Conservation (phyloP, 2,888 invertebrate genomes). For the Chorisops tibialis region DNA sequence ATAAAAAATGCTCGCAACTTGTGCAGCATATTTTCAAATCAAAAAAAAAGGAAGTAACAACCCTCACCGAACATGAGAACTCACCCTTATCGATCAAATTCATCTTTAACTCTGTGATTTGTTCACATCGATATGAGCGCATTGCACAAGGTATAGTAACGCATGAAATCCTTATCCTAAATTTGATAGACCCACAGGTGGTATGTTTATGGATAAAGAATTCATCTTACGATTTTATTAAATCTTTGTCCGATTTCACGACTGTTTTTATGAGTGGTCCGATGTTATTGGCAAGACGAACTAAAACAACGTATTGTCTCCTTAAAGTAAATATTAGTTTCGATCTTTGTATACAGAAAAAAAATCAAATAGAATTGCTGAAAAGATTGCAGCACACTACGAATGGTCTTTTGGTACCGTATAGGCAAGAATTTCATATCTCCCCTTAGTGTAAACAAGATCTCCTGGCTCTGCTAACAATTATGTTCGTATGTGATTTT, state of each 20-base stretch:
- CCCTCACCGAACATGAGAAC: conserved; percentile 16
- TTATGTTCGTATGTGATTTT: neutral
- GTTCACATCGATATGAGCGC: neutral
- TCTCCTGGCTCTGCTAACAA: conserved; percentile 16
- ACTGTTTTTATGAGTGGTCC: neutral
- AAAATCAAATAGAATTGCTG: conserved; percentile 13
- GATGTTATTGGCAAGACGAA: neutral
- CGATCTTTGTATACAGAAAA: conserved; percentile 11
- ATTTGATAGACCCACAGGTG: conserved; percentile 8
- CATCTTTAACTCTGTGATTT: conserved; percentile 3
- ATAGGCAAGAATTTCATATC: conserved; percentile 18
- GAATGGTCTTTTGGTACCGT: conserved; percentile 17
- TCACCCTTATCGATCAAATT: conserved; percentile 1
- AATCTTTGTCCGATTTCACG: neutral
- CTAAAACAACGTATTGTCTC: conserved; percentile 12
- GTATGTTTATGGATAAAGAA: neutral
- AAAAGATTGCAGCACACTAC: conserved; percentile 3
- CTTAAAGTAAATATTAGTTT: conserved; percentile 11
- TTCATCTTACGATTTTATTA: conserved; percentile 12
- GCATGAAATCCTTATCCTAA: neutral
- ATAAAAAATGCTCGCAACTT: conserved; percentile 3
- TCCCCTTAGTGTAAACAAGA: conserved; percentile 18
- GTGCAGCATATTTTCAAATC: no score
- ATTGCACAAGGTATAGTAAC: neutral
- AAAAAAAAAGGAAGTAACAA: neutral